phyloP scores from a whole-genome alignment of 2,888 invertebrate genomes.

The Gymnocheta viridis region DNA sequence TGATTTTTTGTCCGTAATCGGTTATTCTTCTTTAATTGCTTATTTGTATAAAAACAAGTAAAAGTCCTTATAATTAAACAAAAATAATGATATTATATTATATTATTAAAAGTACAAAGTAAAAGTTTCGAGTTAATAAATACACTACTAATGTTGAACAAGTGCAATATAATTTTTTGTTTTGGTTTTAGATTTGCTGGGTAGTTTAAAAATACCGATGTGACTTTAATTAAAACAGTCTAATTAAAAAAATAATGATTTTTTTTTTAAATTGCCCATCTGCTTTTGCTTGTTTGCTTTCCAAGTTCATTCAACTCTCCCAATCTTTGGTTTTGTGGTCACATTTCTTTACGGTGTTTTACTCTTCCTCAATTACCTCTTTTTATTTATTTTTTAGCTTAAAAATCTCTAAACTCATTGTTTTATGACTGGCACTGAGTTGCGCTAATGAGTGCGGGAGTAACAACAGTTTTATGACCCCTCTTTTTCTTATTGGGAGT shows the following conservation, averaged over 20 bases:
- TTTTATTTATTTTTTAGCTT: conserved; percentile 15
- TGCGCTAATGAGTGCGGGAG: conserved; percentile 51
- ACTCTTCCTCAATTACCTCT: conserved; percentile 39
- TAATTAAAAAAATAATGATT: too few species aligned
- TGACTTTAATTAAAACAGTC: too few species aligned
- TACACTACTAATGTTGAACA: too few species aligned
- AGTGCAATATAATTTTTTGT: too few species aligned
- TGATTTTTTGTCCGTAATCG: too few species aligned
- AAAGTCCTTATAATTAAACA: too few species aligned
- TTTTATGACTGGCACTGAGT: conserved; percentile 2
- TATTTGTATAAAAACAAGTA: too few species aligned
- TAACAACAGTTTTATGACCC: conserved; percentile 16
- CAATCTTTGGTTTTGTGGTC: not conserved
- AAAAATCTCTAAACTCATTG: conserved; percentile 26
- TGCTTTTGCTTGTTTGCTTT: conserved; percentile 29
- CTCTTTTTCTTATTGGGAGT: conserved; percentile 16
- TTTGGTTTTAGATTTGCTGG: too few species aligned
- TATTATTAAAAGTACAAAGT: too few species aligned
- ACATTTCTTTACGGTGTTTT: conserved; percentile 29
- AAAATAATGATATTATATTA: too few species aligned
- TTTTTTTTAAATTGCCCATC: not conserved
- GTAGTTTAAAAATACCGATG: not conserved
- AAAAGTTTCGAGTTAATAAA: too few species aligned
- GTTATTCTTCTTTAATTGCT: too few species aligned
- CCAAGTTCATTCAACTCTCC: conserved; percentile 48